Evolutionary conservation across 2,797 vertebrate genomes (phyloP).

Genomic region (Lateolabrax maculatus): DNA sequence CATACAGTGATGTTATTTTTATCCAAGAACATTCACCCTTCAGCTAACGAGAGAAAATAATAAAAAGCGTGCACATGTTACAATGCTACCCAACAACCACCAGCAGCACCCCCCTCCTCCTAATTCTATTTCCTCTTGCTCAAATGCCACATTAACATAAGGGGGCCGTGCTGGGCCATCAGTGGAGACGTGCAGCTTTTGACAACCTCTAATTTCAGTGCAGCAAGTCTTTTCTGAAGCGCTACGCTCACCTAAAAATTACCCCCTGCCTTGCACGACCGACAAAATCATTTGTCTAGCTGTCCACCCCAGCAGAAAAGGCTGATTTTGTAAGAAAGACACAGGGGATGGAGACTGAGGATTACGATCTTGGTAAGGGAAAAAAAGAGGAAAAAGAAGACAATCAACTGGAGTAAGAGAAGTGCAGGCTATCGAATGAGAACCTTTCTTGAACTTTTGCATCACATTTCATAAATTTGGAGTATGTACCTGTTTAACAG

Average conservation of each 20-base stretch:
- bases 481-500: neutral
- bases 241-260: slow-evolving; percentile 80
- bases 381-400: slow-evolving; percentile 11
- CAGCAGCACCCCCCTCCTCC: slow-evolving; percentile 40
- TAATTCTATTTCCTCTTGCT: slow-evolving; percentile 75
- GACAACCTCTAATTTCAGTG: slow-evolving; percentile 84
- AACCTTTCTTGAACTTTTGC: slow-evolving; percentile 27
- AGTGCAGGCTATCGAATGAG: neutral
- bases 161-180: slow-evolving; percentile 77
- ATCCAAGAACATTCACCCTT: slow-evolving; percentile 7
- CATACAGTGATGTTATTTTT: neutral
- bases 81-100: slow-evolving; percentile 51
- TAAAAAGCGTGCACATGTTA: slow-evolving; percentile 43
- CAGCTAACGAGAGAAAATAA: slow-evolving; percentile 32
- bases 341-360: slow-evolving; percentile 14
- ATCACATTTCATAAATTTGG: slow-evolving; percentile 9
- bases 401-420: neutral
- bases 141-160: slow-evolving; percentile 89
- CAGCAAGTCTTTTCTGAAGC: slow-evolving; percentile 73
- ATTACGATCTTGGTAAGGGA: slow-evolving; percentile 26
- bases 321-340: slow-evolving; percentile 54
- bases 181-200: slow-evolving; percentile 76
- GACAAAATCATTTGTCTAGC: slow-evolving; percentile 81
- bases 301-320: slow-evolving; percentile 73
- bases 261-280: slow-evolving; percentile 73